Percentiles rank a stretch among this genome's conserved stretches.
phyloP scores from a whole-genome alignment of 2,888 invertebrate genomes.

The Drosophila seclusa region DNA sequence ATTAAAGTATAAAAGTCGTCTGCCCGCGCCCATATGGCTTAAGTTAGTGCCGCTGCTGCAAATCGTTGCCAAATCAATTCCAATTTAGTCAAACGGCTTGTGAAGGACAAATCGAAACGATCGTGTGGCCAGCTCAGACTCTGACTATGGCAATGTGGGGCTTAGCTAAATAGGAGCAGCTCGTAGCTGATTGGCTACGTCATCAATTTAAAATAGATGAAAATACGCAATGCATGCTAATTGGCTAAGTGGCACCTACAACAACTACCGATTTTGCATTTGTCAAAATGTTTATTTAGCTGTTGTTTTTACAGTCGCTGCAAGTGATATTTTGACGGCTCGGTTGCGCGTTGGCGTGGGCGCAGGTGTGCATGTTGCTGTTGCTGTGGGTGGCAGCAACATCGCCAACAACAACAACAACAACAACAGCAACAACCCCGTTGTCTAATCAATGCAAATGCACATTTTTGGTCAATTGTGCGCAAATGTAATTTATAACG shows the following conservation, averaged over 20 bases:
- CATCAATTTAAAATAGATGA: constrained; percentile 80
- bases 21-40: constrained; percentile 75
- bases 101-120: constrained; percentile 64
- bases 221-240: constrained; percentile 80
- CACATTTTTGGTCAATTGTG: constrained; percentile 78
- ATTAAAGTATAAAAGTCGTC: constrained; percentile 58
- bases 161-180: constrained; percentile 63
- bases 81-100: constrained; percentile 74
- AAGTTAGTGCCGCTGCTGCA: constrained; percentile 22
- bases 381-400: constrained; percentile 56
- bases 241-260: constrained; percentile 80
- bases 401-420: constrained; percentile 15
- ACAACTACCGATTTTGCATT: constrained; percentile 58
- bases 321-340: constrained; percentile 74
- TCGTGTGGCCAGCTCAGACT: constrained; percentile 22
- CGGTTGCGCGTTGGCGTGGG: constrained; percentile 23
- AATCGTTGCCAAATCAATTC: constrained; percentile 77
- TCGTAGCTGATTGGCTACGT: constrained; percentile 56
- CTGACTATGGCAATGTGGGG: constrained; percentile 31
- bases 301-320: constrained; percentile 24
- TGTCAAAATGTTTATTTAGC: constrained; percentile 66
- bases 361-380: constrained; percentile 44
- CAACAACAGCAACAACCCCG: constrained; percentile 13
- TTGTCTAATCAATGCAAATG: constrained; percentile 76
- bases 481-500: constrained; percentile 74